Evolutionary conservation across 2,888 invertebrate genomes (phyloP).

Genomic region (Scrobipalpa atriplicella): DNA sequence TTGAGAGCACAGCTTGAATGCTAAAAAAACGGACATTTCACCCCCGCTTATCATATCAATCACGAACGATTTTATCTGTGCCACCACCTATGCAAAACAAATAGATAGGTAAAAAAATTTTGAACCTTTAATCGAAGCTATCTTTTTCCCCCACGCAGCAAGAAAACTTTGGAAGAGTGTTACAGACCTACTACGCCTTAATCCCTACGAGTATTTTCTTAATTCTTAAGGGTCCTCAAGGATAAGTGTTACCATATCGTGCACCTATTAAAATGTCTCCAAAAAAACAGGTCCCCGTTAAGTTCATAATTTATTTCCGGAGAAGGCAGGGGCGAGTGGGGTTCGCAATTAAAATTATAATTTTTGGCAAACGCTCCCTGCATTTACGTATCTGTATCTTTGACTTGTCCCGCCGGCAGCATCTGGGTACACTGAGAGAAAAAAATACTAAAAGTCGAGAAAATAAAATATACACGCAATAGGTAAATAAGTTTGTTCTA

Average conservation of each 20-base stretch:
- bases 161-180: background rate
- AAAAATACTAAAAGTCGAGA: background rate
- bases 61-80: too few relatives aligned
- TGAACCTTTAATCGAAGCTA: background rate
- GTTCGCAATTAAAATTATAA: slow-evolving; percentile 80
- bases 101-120: too few relatives aligned
- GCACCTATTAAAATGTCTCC: slow-evolving; percentile 17
- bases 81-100: too few relatives aligned
- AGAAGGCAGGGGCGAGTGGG: slow-evolving; percentile 51
- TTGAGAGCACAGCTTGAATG: too few relatives aligned
- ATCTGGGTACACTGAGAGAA: slow-evolving; percentile 46
- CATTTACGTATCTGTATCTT: slow-evolving; percentile 71
- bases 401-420: slow-evolving; percentile 70
- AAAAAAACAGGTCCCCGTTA: slow-evolving; percentile 13
- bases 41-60: too few relatives aligned
- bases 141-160: background rate
- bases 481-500: too few relatives aligned
- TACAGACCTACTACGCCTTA: background rate
- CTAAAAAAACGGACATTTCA: too few relatives aligned
- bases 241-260: slow-evolving; percentile 18
- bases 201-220: background rate
- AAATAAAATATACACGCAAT: too few relatives aligned
- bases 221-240: background rate
- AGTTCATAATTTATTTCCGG: slow-evolving; percentile 52
- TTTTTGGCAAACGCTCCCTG: slow-evolving; percentile 80